phyloP scores from a whole-genome alignment of 2,888 invertebrate species.

The Caenorhabditis japonica region DNA sequence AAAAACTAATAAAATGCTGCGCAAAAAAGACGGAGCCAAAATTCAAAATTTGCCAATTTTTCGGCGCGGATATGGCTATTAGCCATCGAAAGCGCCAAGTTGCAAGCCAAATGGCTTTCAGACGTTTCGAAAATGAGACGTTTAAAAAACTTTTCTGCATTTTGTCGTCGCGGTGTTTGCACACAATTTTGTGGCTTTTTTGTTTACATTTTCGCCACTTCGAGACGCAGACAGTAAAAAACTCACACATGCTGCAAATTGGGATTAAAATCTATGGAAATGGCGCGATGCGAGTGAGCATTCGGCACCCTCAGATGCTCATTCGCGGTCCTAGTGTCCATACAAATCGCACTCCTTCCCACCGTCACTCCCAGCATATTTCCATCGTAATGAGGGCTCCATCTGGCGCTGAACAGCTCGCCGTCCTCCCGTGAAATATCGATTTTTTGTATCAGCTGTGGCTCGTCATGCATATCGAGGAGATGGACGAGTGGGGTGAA shows the following conservation, averaged over 20 bases:
- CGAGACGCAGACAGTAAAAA: too few relatives aligned
- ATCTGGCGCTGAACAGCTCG: constrained; percentile 84
- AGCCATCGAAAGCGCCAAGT: too few relatives aligned
- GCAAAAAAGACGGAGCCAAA: too few relatives aligned
- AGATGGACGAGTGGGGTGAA: constrained; percentile 27
- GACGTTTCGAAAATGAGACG: too few relatives aligned
- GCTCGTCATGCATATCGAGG: constrained; percentile 49
- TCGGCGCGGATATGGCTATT: too few relatives aligned
- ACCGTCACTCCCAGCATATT: constrained; percentile 85
- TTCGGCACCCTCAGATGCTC: constrained; percentile 88
- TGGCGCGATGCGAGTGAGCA: constrained; percentile 88
- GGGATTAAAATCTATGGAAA: constrained; percentile 96
- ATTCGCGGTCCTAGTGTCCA: constrained; percentile 54
- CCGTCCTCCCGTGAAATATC: constrained; percentile 81
- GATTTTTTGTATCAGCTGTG: constrained; percentile 17
- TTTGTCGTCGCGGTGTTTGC: too few relatives aligned
- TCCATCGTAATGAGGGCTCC: constrained; percentile 94
- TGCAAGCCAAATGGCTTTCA: too few relatives aligned
- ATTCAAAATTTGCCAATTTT: too few relatives aligned
- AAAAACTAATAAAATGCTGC: too few relatives aligned
- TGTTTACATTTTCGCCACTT: too few relatives aligned
- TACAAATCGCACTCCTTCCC: constrained; percentile 40
- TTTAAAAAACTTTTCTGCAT: too few relatives aligned
- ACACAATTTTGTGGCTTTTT: too few relatives aligned
- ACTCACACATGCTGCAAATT: constrained; percentile 81